These are phyloP conservation scores for Leptarthrus brevirostris DNA, from an alignment of 2,888 invertebrate species.

Conservation along the genomic window DNA sequence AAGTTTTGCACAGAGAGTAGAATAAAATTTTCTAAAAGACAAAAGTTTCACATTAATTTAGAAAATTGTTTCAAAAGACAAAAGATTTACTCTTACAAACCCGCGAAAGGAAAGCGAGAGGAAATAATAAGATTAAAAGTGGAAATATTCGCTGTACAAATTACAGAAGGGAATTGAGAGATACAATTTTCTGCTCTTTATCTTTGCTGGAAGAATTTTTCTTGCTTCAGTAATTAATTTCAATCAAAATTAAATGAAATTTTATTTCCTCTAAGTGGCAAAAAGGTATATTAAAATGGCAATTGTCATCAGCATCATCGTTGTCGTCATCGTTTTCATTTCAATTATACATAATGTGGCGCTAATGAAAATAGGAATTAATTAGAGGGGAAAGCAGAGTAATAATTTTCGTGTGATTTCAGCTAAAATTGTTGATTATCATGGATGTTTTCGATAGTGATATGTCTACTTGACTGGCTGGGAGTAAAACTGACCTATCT, in stretches of 20 bases:
- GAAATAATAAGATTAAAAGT: conserved; percentile 5
- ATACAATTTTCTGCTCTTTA: background rate
- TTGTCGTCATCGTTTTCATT: background rate
- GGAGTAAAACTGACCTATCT: too few relatives aligned
- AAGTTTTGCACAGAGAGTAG: background rate
- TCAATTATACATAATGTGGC: background rate
- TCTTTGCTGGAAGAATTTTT: background rate
- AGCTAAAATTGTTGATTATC: too few relatives aligned
- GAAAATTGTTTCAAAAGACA: conserved; percentile 4
- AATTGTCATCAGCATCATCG: background rate
- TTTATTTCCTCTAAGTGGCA: background rate
- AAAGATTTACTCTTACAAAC: background rate
- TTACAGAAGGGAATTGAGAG: background rate
- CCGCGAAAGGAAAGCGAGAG: background rate
- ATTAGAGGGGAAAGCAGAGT: background rate
- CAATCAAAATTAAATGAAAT: conserved; percentile 16
- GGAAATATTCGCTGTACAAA: background rate
- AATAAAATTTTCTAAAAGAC: background rate
- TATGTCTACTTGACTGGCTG: too few relatives aligned
- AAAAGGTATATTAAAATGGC: conserved; percentile 1
- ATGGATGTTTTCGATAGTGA: too few relatives aligned
- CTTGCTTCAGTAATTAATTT: conserved; percentile 10
- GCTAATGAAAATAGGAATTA: background rate
- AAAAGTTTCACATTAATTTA: conserved; percentile 5
- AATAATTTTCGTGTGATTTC: too few relatives aligned